phyloP scores from a whole-genome alignment of 92 coral and sea anemone species.

The Epizoanthus illoricatus region DNA sequence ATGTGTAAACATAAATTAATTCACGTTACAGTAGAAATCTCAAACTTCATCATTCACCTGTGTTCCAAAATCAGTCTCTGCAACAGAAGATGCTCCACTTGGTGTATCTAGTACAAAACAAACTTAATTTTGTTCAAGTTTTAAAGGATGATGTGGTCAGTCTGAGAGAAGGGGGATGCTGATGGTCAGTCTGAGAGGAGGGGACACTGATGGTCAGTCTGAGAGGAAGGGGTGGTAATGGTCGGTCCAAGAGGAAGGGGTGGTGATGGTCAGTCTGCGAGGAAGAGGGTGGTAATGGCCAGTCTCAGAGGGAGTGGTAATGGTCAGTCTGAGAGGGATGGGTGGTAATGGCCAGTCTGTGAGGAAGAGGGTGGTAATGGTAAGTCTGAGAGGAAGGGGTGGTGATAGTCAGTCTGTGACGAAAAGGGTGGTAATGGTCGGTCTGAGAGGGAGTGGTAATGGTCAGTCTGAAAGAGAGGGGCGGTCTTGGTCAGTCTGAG shows the following conservation, averaged over 20 bases:
- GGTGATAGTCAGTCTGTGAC: too few species aligned
- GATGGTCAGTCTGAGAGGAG: too few species aligned
- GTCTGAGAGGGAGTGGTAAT: too few species aligned
- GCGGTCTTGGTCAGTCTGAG: too few species aligned
- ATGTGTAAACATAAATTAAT: too few species aligned
- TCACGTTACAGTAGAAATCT: too few species aligned
- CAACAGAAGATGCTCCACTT: constrained; percentile 86
- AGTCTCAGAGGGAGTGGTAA: neutral
- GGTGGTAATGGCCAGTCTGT: neutral
- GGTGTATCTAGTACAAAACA: constrained; percentile 72
- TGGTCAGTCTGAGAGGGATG: neutral
- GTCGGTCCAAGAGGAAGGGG: neutral
- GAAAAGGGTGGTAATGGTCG: too few species aligned
- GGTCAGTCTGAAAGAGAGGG: too few species aligned
- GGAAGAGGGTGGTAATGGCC: neutral
- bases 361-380: neutral
- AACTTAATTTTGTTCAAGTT: too few species aligned
- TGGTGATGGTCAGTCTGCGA: neutral
- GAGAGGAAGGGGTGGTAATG: too few species aligned
- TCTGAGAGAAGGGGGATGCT: neutral
- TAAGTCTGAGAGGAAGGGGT: too few species aligned
- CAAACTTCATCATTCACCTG: constrained; percentile 53
- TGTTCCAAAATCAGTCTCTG: constrained; percentile 73
- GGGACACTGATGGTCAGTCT: too few species aligned
- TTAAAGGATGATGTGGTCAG: neutral